Evolutionary conservation across 1,140 invertebrate species (phyloP).

Genomic region (Uloborus diversus): DNA sequence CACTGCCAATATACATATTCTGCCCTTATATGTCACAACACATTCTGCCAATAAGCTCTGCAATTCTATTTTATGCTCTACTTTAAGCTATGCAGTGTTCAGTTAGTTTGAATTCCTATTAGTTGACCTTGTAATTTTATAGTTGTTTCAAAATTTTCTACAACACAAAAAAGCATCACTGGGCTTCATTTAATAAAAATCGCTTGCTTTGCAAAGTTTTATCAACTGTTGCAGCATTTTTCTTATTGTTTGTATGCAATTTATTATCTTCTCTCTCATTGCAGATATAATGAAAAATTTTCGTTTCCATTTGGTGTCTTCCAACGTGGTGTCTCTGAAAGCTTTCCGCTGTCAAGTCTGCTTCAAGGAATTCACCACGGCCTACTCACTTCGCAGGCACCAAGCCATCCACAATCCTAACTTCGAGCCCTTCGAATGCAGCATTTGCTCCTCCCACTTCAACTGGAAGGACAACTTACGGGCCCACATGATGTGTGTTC

Average conservation of each 20-base stretch:
- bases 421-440: slow-evolving; percentile 33
- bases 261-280: neutral
- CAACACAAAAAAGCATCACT: no score
- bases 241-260: neutral
- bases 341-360: slow-evolving; percentile 37
- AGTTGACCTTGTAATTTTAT: no score
- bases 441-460: slow-evolving; percentile 27
- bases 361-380: slow-evolving; percentile 44
- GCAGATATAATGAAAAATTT: neutral
- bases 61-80: no score
- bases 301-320: slow-evolving; percentile 1
- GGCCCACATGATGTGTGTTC: slow-evolving; percentile 50
- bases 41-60: no score
- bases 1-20: no score
- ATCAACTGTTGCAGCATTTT: no score
- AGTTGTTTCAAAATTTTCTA: no score
- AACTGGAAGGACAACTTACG: slow-evolving; percentile 56
- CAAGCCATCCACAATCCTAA: slow-evolving; percentile 53
- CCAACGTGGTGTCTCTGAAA: slow-evolving; percentile 9
- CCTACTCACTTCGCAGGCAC: slow-evolving; percentile 48
- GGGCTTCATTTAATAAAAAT: no score
- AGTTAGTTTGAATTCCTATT: no score
- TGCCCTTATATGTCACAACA: no score
- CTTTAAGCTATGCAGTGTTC: no score
- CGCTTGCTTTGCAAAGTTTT: no score